phyloP scores from a whole-genome alignment of 2,113 vertebrate genomes.

The Reinhardtius hippoglossoides region DNA sequence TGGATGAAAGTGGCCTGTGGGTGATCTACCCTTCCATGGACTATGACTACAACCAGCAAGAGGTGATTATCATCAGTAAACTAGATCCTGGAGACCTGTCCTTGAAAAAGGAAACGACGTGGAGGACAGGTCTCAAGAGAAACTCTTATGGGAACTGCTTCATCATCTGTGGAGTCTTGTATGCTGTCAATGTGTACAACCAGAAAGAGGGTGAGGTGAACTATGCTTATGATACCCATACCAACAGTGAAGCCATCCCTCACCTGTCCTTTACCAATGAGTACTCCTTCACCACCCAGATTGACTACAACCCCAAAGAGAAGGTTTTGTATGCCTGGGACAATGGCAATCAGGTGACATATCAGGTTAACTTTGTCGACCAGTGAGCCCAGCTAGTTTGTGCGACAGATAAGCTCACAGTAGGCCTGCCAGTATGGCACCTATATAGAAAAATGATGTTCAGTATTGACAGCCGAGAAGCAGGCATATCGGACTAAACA shows the following conservation, averaged over 20 bases:
- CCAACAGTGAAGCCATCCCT: constrained; percentile 88
- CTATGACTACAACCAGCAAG: constrained; percentile 89
- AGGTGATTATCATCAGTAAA: constrained; percentile 92
- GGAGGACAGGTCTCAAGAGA: constrained; percentile 91
- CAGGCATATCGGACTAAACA: constrained; percentile 54
- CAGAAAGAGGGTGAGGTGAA: constrained; percentile 90
- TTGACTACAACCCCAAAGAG: constrained; percentile 98
- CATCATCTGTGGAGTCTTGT: constrained; percentile 95
- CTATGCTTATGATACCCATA: constrained; percentile 97
- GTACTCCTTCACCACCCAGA: constrained; percentile 91
- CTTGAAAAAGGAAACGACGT: constrained; percentile 91
- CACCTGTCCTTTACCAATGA: constrained; percentile 91
- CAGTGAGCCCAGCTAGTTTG: constrained; percentile 72
- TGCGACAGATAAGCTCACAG: constrained; percentile 21
- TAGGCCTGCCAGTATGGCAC: constrained; percentile 29
- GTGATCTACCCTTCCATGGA: constrained; percentile 93
- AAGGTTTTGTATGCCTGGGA: constrained; percentile 96
- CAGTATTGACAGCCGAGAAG: constrained; percentile 46
- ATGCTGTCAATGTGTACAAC: constrained; percentile 91
- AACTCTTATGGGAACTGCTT: constrained; percentile 97
- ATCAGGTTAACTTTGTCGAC: constrained; percentile 88
- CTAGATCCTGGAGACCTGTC: constrained; percentile 93
- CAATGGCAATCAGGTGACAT: constrained; percentile 96
- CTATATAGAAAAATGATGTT: constrained; percentile 28
- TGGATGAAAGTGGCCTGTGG: constrained; percentile 98